These are phyloP conservation scores for Bufo bufo DNA, from an alignment of 2,113 vertebrate species.

Conservation along the genomic window DNA sequence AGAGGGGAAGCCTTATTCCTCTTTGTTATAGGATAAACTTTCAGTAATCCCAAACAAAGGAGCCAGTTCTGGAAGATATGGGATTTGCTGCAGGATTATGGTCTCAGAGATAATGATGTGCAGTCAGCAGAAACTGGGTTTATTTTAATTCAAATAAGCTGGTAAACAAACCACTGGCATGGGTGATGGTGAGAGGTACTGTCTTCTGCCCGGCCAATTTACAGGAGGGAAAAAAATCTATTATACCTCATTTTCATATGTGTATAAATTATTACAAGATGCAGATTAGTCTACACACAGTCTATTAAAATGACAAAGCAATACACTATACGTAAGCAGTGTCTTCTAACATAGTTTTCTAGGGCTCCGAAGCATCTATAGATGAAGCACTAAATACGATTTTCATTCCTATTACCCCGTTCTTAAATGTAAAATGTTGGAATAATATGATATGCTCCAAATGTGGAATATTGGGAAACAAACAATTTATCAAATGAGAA, in stretches of 20 bases:
- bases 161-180: constrained; percentile 96
- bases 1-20: constrained; percentile 97
- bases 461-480: neutral
- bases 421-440: neutral
- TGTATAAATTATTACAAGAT: constrained; percentile 82
- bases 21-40: constrained; percentile 99
- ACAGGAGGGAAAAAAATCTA: constrained; percentile 69
- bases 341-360: constrained; percentile 70
- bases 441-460: neutral
- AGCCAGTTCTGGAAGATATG: constrained; percentile 92
- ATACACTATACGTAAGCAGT: constrained; percentile 70
- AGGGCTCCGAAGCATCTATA: constrained; percentile 44
- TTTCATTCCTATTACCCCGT: neutral
- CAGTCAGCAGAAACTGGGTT: constrained; percentile 93
- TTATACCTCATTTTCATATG: constrained; percentile 79
- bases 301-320: constrained; percentile 78
- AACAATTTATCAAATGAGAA: neutral
- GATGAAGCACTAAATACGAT: neutral
- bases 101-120: constrained; percentile 92
- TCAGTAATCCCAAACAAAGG: constrained; percentile 99
- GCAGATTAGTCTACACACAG: constrained; percentile 78
- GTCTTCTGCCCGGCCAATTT: constrained; percentile 81
- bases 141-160: constrained; percentile 99
- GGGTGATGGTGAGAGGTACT: constrained; percentile 81
- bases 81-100: constrained; percentile 93